Percentiles rank a stretch among this genome's conserved stretches.
These are phyloP conservation scores for Ornithorhynchus anatinus DNA, from an alignment of 2,113 vertebrate species.

Conservation along the genomic window DNA sequence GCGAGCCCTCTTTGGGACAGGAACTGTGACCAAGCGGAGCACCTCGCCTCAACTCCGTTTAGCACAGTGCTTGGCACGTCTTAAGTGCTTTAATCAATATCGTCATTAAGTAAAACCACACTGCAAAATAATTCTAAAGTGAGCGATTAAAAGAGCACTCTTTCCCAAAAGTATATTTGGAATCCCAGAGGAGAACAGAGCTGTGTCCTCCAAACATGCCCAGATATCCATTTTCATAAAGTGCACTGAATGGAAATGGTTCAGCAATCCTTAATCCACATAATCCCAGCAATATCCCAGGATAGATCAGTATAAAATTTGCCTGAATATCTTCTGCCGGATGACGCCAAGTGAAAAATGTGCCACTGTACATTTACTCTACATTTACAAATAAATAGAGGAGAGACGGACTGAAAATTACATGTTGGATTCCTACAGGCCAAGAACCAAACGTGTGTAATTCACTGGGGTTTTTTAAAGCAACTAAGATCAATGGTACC, in stretches of 20 bases:
- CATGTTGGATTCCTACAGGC: slow-evolving; percentile 34
- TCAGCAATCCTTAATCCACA: slow-evolving; percentile 31
- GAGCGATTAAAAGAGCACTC: slow-evolving; percentile 32
- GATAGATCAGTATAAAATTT: slow-evolving; percentile 40
- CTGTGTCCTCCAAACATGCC: slow-evolving; percentile 31
- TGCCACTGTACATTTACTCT: slow-evolving; percentile 29
- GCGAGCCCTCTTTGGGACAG: too few relatives aligned
- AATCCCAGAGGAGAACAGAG: slow-evolving; percentile 39
- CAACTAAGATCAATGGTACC: slow-evolving; percentile 1
- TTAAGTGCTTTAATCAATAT: too few relatives aligned
- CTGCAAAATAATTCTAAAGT: slow-evolving; percentile 31
- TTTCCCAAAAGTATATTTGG: slow-evolving; percentile 23
- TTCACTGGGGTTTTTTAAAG: neutral
- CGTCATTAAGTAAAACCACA: slow-evolving; percentile 25
- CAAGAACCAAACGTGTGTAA: slow-evolving; percentile 19
- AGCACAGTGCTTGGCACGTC: too few relatives aligned
- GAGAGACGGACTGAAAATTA: slow-evolving; percentile 41
- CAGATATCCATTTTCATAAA: slow-evolving; percentile 21
- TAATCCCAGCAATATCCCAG: slow-evolving; percentile 31
- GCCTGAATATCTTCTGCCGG: slow-evolving; percentile 42
- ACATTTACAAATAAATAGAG: slow-evolving; percentile 34
- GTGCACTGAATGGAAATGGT: neutral
- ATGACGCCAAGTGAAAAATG: slow-evolving; percentile 8
- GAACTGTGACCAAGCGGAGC: too few relatives aligned
- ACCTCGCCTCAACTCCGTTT: too few relatives aligned